Evolutionary conservation across 2,888 invertebrate species (phyloP), one percentile per base, ranked within the genome.

Genomic region (Macrophya annulata): DNA sequence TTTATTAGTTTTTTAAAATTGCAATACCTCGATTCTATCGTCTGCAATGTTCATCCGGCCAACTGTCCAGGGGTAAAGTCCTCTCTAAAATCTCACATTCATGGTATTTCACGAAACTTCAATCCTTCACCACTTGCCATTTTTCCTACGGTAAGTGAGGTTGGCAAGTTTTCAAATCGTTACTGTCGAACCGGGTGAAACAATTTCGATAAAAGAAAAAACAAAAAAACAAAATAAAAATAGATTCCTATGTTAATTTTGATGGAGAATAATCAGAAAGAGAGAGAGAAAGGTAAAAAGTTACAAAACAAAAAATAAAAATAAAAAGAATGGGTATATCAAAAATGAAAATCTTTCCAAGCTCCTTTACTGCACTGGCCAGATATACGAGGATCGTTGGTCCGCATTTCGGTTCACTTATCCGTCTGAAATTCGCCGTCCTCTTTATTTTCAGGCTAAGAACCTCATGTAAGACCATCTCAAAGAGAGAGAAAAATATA

Each of bases 1-100:
- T 76, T 76, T 76, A 45, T 76, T 76, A 21, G 45, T 43, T 43
- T 76, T 76, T 48, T 25, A 15, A 76, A 76, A 76, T 25, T 48
- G 45, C 43, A 48, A 76, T 76, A 25, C 71, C 71, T 21, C 62
- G 25, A 62, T 62, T 25, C 21, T 62, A 25, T 25, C 21, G 10
- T 62, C 8, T 12, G 10, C 21, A 62, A 62, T 25, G 62, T 25
- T 12, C 62, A 21, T 10, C 21, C 62, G 62, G 21, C 1, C 25
- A 62, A 62, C 62, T 62, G 62, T 2, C 55, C 62, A 10, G 21
- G 10, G 5, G 10, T 10, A 25, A 62, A 62, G 4, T 62, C 25
- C 62, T 62, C 21, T 62, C n/a, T 17, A 6, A 55, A 55, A 55
- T 55, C n/a, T 55, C 55, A 55, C 55, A 55, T 55, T 31, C 5